These are phyloP conservation scores for Scelioninae gen. 1 DNA, from an alignment of 2,888 invertebrate species.

Conservation along the genomic window DNA sequence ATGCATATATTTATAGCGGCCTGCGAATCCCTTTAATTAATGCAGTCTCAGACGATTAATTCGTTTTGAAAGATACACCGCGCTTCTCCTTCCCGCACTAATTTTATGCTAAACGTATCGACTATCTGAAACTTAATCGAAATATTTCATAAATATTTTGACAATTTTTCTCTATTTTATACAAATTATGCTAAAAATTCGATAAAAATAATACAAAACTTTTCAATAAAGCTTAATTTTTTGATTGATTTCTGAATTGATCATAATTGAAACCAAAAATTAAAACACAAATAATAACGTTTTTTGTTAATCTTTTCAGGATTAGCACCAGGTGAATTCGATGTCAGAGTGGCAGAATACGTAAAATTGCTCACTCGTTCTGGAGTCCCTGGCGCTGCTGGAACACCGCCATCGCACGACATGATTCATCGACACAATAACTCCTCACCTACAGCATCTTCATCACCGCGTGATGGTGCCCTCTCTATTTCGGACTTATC, in stretches of 20 bases:
- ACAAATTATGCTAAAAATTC: too few species aligned
- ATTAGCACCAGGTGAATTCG: constrained; percentile 89
- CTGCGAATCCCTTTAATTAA: constrained; percentile 59
- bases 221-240: too few species aligned
- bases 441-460: constrained; percentile 83
- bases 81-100: not conserved
- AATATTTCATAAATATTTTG: too few species aligned
- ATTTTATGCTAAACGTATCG: too few species aligned
- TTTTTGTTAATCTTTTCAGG: constrained; percentile 83
- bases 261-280: too few species aligned
- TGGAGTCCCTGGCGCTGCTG: constrained; percentile 74
- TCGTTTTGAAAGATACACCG: constrained; percentile 22
- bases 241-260: too few species aligned
- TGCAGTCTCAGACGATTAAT: constrained; percentile 49
- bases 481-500: constrained; percentile 91
- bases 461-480: constrained; percentile 85
- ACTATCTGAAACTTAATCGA: too few species aligned
- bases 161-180: too few species aligned
- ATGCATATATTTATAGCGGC: too few species aligned
- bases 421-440: constrained; percentile 84
- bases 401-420: constrained; percentile 83
- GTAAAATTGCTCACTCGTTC: constrained; percentile 88
- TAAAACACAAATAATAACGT: too few species aligned
- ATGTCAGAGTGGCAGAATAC: constrained; percentile 92
- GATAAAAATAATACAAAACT: too few species aligned